These are phyloP conservation scores for Ptilodon capucinus DNA, from an alignment of 2,888 invertebrate genomes.

Conservation along the genomic window DNA sequence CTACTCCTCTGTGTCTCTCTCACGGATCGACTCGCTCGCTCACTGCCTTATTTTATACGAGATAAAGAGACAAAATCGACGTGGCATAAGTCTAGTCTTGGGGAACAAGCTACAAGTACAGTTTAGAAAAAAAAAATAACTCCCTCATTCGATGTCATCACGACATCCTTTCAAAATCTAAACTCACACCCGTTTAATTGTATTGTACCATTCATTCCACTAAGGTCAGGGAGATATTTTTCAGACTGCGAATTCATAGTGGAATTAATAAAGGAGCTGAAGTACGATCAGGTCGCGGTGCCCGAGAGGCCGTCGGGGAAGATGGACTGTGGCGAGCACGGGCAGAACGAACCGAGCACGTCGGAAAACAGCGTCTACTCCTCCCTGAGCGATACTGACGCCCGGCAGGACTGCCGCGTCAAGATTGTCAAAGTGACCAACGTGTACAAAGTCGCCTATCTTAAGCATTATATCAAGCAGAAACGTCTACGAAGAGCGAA, in stretches of 20 bases:
- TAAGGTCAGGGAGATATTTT: constrained; percentile 23
- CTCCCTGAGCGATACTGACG: constrained; percentile 50
- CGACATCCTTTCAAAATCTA: background rate
- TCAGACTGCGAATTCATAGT: constrained; percentile 57
- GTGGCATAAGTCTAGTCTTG: no score
- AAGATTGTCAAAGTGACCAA: constrained; percentile 74
- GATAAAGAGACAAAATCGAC: no score
- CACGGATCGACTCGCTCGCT: no score
- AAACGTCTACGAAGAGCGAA: constrained; percentile 60
- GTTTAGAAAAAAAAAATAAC: background rate
- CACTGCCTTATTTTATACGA: no score
- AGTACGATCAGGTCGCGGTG: constrained; percentile 41
- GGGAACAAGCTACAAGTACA: no score
- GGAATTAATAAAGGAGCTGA: constrained; percentile 58
- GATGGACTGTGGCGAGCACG: constrained; percentile 42
- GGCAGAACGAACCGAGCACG: constrained; percentile 31
- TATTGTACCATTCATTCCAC: background rate
- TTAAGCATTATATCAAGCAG: constrained; percentile 70
- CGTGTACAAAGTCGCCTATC: constrained; percentile 70
- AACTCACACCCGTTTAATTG: background rate
- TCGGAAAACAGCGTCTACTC: constrained; percentile 56
- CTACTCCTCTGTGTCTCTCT: no score
- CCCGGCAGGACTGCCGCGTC: constrained; percentile 58
- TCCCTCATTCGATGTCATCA: background rate
- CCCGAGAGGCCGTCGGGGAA: constrained; percentile 41